Percentiles rank a stretch among this genome's conserved stretches.
phyloP scores from a whole-genome alignment of 1,140 invertebrate genomes.

The Heterodera carotae region DNA sequence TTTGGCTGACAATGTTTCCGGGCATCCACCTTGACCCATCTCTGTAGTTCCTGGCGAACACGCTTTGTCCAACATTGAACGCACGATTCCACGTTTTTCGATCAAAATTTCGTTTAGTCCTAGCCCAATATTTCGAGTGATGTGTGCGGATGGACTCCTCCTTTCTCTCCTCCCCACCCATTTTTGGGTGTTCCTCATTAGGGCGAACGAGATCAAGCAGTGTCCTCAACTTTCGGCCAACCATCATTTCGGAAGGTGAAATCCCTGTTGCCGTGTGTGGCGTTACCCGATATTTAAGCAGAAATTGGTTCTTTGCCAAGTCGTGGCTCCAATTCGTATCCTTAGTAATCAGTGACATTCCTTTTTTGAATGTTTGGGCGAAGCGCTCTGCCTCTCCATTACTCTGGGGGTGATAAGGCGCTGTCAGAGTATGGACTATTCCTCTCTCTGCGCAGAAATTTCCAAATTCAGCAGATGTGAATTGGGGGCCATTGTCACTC shows the following conservation, averaged over 20 bases:
- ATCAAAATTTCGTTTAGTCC: too few species aligned
- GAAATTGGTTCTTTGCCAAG: background rate
- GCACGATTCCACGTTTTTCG: too few species aligned
- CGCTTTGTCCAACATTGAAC: too few species aligned
- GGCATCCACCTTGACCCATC: too few species aligned
- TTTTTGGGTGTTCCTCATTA: too few species aligned
- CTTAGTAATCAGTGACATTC: background rate
- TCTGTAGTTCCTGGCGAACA: too few species aligned
- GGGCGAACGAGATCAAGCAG: background rate
- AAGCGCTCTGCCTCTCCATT: constrained; percentile 65
- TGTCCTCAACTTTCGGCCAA: background rate
- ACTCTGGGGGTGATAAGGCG: constrained; percentile 61
- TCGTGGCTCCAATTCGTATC: background rate
- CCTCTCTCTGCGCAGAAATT: constrained; percentile 49
- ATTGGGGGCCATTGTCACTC: constrained; percentile 65
- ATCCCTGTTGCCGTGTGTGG: background rate
- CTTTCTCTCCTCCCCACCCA: too few species aligned
- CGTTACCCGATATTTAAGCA: too few species aligned
- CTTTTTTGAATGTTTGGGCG: constrained; percentile 58
- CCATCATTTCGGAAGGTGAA: background rate
- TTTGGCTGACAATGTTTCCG: too few species aligned
- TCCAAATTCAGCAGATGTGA: constrained; percentile 60
- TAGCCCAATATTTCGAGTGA: too few species aligned
- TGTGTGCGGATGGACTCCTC: too few species aligned
- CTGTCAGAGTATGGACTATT: constrained; percentile 47